Evolutionary conservation across 2,113 vertebrate genomes (phyloP), one percentile per base, ranked within the genome.

Genomic region (Pygoscelis antarcticus): DNA sequence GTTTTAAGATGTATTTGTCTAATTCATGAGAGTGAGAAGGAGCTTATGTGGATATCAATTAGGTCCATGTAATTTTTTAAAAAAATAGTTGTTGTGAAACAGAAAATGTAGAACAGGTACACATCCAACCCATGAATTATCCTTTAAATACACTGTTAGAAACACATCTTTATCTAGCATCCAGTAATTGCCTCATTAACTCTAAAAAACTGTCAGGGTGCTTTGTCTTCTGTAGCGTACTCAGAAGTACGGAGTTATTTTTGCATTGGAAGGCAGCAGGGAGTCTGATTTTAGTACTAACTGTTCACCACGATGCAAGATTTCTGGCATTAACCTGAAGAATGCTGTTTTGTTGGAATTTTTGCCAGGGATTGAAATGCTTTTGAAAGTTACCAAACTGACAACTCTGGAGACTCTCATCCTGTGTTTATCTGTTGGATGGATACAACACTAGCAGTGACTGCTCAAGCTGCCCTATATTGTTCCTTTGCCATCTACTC

Each of bases 241-340:
- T 89, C 51, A 78, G 92, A 65, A 29, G 21, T 75, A 58, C 58
- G 58, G 60, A 64, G 58, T 81, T 93, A 87, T 93, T 96, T 96
- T 96, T 88, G 94, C 66, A 62, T 49, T 90, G 66, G 51, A 95
- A 95, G 36, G 25, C 82, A 91, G 13, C 23, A 87, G 64, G 68
- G 30, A 54, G 22, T 40, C 93, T 92, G 93, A 66, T 93, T 55
- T 95, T 64, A 96, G 81, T 72, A 26, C 23, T 95, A 60, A n/a
- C 49, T 83, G 16, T 46, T 94, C 44, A 87, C 29, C 17, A 91
- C 4, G 9, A 26, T 79, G 51, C 68, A 80, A 44, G 21, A 54
- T 87, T 77, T 93, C 51, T 92, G 76, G 20, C 47, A 81, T 83
- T 86, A 90, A 85, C 55, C 64, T 77, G 36, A 68, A 78, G 47